Percentiles rank a stretch among this genome's conserved stretches.
Evolutionary conservation across 2,113 vertebrate genomes (phyloP).

Genomic region (Monopterus albus): DNA sequence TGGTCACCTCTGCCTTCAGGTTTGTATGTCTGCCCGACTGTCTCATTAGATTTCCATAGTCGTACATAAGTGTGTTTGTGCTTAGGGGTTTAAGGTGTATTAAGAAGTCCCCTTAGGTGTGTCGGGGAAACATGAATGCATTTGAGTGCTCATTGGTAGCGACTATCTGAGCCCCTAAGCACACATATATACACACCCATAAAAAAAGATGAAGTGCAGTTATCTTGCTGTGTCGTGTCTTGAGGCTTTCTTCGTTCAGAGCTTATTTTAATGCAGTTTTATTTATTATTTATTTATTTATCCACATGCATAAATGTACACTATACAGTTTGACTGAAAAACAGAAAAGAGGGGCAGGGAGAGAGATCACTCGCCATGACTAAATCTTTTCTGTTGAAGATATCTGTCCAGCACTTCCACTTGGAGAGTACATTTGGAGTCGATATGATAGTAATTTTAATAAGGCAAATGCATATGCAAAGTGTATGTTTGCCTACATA

Average conservation of each 20-base stretch:
- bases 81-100: too few species aligned
- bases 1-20: slow-evolving; percentile 36
- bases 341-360: too few species aligned
- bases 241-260: slow-evolving; percentile 46
- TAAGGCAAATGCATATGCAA: slow-evolving; percentile 1
- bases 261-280: slow-evolving; percentile 55
- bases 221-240: slow-evolving; percentile 52
- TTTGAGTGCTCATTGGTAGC: slow-evolving; percentile 61
- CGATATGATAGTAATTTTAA: slow-evolving; percentile 15
- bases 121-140: slow-evolving; percentile 46
- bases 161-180: slow-evolving; percentile 53
- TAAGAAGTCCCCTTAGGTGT: too few species aligned
- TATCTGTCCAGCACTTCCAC: background rate
- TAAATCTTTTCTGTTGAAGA: slow-evolving; percentile 20
- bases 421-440: background rate
- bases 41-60: slow-evolving; percentile 62
- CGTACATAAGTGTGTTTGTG: slow-evolving; percentile 16
- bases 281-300: slow-evolving; percentile 30
- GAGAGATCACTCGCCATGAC: slow-evolving; percentile 12
- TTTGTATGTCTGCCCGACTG: slow-evolving; percentile 57
- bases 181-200: background rate
- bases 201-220: slow-evolving; percentile 58
- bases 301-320: too few species aligned
- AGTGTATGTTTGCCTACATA: slow-evolving; percentile 16
- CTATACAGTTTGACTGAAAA: too few species aligned